These are phyloP conservation scores for Idaea biselata DNA, from an alignment of 2,888 invertebrate species.

Conservation along the genomic window DNA sequence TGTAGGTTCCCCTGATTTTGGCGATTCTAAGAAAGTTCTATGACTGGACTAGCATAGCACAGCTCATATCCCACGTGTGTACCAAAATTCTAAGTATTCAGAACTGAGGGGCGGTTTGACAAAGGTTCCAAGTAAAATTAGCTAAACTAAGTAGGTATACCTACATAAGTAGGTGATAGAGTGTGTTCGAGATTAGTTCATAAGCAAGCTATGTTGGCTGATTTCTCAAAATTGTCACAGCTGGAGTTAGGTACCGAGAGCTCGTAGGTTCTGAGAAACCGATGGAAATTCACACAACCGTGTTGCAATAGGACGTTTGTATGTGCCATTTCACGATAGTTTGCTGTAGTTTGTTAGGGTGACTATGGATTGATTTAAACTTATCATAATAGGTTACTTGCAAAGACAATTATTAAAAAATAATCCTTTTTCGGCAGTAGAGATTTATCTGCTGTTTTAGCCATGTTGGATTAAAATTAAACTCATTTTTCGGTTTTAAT, in stretches of 20 bases:
- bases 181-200: too few species aligned
- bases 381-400: too few species aligned
- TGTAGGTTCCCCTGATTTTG: not conserved
- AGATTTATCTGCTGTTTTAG: too few species aligned
- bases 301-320: conserved; percentile 12
- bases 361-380: conserved; percentile 8
- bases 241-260: conserved; percentile 5
- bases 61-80: not conserved
- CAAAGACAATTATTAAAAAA: too few species aligned
- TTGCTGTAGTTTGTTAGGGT: conserved; percentile 12
- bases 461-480: too few species aligned
- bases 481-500: too few species aligned
- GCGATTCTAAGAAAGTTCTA: not conserved
- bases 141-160: not conserved
- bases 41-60: not conserved
- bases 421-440: too few species aligned
- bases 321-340: conserved; percentile 30
- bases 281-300: conserved; percentile 35
- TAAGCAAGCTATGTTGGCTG: not conserved
- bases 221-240: conserved; percentile 20
- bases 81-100: not conserved
- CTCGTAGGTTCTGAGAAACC: conserved; percentile 31
- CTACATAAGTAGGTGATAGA: too few species aligned
- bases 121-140: not conserved
- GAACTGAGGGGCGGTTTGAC: not conserved